A percentile compares a stretch with the other conserved stretches of the same genome.
phyloP scores from a whole-genome alignment of 1,140 invertebrate species.

The Heliothis virescens region DNA sequence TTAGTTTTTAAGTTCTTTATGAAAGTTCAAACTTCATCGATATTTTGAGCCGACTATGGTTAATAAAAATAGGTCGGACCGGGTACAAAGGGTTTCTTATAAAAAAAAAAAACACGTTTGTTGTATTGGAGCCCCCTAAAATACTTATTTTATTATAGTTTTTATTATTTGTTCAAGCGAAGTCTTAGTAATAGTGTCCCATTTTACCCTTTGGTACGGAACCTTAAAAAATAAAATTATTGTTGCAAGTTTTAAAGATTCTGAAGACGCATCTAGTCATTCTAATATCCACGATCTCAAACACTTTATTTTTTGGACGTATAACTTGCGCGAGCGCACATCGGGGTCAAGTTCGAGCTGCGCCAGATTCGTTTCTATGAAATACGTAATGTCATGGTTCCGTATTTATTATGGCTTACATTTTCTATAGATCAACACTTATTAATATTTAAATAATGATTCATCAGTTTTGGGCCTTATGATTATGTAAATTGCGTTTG shows the following conservation, averaged over 20 bases:
- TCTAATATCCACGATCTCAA: not conserved
- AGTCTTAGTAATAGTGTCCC: no score
- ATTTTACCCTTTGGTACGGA: no score
- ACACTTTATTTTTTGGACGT: conserved; percentile 38
- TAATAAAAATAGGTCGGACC: no score
- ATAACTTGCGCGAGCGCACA: conserved; percentile 22
- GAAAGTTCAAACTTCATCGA: not conserved
- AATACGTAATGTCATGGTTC: conserved; percentile 32
- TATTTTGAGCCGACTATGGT: no score
- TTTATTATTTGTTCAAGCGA: no score
- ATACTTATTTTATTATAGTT: no score
- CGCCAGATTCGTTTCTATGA: conserved; percentile 11
- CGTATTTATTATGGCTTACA: conserved; percentile 26
- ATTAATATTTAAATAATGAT: conserved; percentile 20
- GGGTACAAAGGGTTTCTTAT: no score
- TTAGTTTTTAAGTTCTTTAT: not conserved
- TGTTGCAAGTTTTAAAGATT: no score
- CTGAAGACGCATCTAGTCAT: conserved; percentile 5
- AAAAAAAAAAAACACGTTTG: no score
- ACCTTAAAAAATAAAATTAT: no score
- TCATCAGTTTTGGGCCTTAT: not conserved
- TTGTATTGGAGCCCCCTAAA: no score
- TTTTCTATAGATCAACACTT: conserved; percentile 20
- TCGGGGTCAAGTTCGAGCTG: conserved; percentile 40
- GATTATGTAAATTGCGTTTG: not conserved